Percentiles rank a stretch among this genome's conserved stretches.
phyloP scores from a whole-genome alignment of 2,797 vertebrate genomes.

The Enteromius anoplus region DNA sequence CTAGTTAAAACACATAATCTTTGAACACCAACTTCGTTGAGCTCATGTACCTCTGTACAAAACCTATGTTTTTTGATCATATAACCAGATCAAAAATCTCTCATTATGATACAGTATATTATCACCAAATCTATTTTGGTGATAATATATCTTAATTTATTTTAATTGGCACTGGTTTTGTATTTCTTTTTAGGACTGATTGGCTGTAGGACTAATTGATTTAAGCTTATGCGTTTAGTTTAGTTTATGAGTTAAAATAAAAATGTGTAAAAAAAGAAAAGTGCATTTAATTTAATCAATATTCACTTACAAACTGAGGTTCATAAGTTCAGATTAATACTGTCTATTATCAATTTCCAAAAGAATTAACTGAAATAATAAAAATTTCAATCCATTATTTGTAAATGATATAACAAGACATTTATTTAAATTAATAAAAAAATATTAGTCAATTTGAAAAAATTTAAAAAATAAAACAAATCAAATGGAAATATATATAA shows the following conservation, averaged over 20 bases:
- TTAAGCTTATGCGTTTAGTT: not conserved
- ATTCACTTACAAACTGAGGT: not conserved
- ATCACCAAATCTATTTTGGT: not conserved
- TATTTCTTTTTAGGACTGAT: not conserved
- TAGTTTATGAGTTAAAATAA: not conserved
- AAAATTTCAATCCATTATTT: not conserved
- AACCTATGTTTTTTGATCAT: too few relatives aligned
- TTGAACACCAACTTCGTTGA: not conserved
- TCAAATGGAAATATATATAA: too few relatives aligned
- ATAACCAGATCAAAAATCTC: not conserved
- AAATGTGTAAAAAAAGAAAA: too few relatives aligned
- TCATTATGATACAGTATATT: not conserved
- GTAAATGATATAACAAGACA: not conserved
- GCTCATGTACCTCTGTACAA: too few relatives aligned
- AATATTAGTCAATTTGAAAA: too few relatives aligned
- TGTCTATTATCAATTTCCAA: not conserved
- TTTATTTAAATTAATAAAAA: too few relatives aligned
- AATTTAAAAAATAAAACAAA: too few relatives aligned
- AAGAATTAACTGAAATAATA: not conserved
- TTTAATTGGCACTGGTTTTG: not conserved
- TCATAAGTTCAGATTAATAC: not conserved
- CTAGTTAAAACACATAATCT: not conserved
- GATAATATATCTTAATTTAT: not conserved
- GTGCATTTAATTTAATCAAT: too few relatives aligned
- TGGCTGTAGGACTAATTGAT: not conserved